These are phyloP conservation scores for Heptranchias perlo DNA, from an alignment of 2,113 vertebrate species.

Conservation along the genomic window DNA sequence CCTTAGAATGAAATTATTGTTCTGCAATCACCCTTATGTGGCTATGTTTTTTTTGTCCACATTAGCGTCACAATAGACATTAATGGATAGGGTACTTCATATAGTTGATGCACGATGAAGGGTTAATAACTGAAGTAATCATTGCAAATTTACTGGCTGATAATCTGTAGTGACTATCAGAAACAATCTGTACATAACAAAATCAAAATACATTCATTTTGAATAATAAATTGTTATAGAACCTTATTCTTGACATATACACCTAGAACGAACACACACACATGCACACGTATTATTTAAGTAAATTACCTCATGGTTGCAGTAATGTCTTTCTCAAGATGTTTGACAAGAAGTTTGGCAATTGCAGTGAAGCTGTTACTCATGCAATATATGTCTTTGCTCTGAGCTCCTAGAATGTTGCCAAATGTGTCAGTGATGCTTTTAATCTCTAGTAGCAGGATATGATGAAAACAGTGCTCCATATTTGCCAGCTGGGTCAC, in stretches of 20 bases:
- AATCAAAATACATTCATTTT: background rate
- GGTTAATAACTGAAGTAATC: background rate
- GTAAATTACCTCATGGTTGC: constrained; percentile 59
- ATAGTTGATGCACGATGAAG: background rate
- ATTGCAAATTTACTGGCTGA: background rate
- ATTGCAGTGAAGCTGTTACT: constrained; percentile 89
- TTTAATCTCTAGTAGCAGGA: constrained; percentile 81
- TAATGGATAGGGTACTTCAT: background rate
- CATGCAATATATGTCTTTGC: constrained; percentile 85
- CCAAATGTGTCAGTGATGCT: constrained; percentile 71
- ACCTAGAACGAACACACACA: background rate
- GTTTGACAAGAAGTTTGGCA: constrained; percentile 67
- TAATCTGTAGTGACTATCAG: background rate
- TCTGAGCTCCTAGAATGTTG: constrained; percentile 66
- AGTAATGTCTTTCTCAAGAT: constrained; percentile 53
- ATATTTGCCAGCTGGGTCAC: constrained; percentile 77
- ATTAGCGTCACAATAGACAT: background rate
- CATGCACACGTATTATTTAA: background rate
- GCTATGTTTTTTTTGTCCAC: background rate
- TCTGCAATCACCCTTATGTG: background rate
- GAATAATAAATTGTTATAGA: background rate
- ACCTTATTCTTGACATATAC: background rate
- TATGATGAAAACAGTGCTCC: constrained; percentile 84
- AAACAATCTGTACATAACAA: background rate
- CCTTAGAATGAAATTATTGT: background rate